Evolutionary conservation across 2,113 vertebrate genomes (phyloP).

Genomic region (Cathartes aura): DNA sequence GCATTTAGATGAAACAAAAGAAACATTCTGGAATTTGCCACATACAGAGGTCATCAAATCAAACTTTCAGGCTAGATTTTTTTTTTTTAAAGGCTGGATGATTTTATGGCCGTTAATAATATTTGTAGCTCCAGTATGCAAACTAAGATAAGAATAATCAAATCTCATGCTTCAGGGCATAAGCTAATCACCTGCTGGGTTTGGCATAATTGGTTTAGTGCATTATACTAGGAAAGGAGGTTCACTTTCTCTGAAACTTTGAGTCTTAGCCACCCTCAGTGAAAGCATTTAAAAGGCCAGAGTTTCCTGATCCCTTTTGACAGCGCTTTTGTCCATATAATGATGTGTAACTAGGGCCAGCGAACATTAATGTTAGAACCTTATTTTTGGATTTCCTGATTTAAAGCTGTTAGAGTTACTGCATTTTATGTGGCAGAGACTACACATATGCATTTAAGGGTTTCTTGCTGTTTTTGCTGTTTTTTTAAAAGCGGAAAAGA

Average conservation of each 20-base stretch:
- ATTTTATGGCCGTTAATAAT: constrained; percentile 31
- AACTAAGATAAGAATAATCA: constrained; percentile 59
- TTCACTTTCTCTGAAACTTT: constrained; percentile 12
- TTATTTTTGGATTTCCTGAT: background rate
- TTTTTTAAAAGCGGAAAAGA: background rate
- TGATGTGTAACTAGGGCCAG: background rate
- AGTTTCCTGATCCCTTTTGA: constrained; percentile 14
- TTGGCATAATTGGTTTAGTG: constrained; percentile 46
- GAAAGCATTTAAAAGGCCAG: background rate
- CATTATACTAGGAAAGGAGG: constrained; percentile 5
- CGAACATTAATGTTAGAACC: background rate
- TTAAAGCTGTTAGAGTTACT: background rate
- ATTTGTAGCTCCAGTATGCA: constrained; percentile 21
- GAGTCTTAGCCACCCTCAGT: background rate
- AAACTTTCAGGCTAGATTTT: background rate
- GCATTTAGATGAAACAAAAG: background rate
- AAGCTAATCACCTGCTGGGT: constrained; percentile 57
- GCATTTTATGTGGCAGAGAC: background rate
- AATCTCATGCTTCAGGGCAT: constrained; percentile 63
- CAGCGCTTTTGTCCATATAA: background rate
- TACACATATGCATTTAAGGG: background rate
- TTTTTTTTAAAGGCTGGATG: background rate
- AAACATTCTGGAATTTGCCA: background rate
- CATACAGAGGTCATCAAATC: background rate
- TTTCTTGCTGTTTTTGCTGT: background rate